phyloP scores from a whole-genome alignment of 2,113 vertebrate genomes.

The Macaca nemestrina region DNA sequence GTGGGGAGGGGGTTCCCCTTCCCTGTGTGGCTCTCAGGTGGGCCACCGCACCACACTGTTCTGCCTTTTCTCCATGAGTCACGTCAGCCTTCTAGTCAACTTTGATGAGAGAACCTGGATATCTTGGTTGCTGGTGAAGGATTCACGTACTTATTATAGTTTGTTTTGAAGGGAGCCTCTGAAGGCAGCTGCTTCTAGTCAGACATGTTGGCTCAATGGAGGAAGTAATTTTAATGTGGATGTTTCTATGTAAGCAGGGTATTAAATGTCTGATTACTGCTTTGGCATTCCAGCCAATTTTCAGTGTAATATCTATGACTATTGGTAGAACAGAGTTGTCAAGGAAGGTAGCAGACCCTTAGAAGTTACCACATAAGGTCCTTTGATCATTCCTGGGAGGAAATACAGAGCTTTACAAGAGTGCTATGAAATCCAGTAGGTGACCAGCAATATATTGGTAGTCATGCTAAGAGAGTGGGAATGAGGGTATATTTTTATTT shows the following conservation, averaged over 20 bases:
- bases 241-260: neutral
- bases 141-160: too few species aligned
- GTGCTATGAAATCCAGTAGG: neutral
- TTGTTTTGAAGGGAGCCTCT: too few species aligned
- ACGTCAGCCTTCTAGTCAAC: too few species aligned
- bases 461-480: neutral
- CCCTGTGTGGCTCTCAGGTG: too few species aligned
- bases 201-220: too few species aligned
- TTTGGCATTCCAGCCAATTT: constrained; percentile 9
- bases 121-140: too few species aligned
- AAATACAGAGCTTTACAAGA: neutral
- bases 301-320: constrained; percentile 15
- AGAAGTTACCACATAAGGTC: neutral
- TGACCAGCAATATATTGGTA: neutral
- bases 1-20: too few species aligned
- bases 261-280: neutral
- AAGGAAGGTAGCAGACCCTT: neutral
- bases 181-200: too few species aligned
- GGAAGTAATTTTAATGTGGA: neutral
- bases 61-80: too few species aligned
- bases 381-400: neutral
- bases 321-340: neutral
- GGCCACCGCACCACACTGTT: too few species aligned
- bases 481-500: constrained; percentile 2
- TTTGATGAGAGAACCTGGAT: too few species aligned